Evolutionary conservation across 2,113 vertebrate genomes (phyloP).

Genomic region (Rhodinocichla rosea): DNA sequence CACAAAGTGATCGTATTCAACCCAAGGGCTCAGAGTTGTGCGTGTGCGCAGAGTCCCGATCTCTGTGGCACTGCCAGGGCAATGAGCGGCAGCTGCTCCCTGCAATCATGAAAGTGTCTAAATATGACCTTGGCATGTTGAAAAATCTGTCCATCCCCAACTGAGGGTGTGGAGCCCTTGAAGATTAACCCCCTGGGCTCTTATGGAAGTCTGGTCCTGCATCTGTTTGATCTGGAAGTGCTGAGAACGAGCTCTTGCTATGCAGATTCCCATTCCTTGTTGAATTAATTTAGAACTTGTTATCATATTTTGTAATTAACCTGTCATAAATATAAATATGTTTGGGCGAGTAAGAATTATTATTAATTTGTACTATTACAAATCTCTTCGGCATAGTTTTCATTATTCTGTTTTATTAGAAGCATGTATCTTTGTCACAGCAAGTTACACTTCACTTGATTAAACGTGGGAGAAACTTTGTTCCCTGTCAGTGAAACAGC

Average conservation of each 20-base stretch:
- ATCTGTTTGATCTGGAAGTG: slow-evolving; percentile 21
- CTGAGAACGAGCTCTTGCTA: not conserved
- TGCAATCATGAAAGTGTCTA: not conserved
- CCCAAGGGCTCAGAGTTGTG: not conserved
- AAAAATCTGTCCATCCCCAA: not conserved
- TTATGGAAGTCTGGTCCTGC: not conserved
- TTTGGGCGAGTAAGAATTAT: not conserved
- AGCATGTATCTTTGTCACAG: not conserved
- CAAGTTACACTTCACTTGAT: not conserved
- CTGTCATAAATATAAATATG: slow-evolving; percentile 7
- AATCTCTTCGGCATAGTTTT: not conserved
- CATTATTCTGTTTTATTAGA: not conserved
- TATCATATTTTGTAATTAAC: not conserved
- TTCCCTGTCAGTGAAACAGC: not conserved
- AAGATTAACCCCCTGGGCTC: not conserved
- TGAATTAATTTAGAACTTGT: not conserved
- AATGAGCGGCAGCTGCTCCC: not conserved
- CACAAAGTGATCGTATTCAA: not conserved
- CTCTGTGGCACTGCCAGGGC: not conserved
- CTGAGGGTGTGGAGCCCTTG: not conserved
- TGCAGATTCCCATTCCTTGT: not conserved
- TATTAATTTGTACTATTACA: not conserved
- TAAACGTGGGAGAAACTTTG: not conserved
- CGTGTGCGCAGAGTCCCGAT: not conserved
- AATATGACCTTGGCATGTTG: not conserved